Conservation (phyloP, 2,888 invertebrate genomes). For the Acanthopleura granulata region DNA sequence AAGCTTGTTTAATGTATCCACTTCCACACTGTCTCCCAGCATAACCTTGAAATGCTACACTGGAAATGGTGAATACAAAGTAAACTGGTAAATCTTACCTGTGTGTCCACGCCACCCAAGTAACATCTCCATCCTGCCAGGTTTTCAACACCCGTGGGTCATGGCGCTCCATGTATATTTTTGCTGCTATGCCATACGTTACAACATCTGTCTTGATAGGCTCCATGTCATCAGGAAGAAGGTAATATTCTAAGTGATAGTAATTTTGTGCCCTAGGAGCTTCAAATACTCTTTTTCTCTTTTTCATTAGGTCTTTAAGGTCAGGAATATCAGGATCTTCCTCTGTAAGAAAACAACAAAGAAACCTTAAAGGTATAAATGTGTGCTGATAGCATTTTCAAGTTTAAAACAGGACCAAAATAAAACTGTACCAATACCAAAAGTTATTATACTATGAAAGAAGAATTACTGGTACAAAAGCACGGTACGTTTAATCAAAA, state of each 20-base stretch:
- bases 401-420: too few relatives aligned
- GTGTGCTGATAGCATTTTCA: not conserved
- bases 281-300: constrained; percentile 61
- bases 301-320: constrained; percentile 49
- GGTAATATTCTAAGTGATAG: constrained; percentile 66
- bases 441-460: too few relatives aligned
- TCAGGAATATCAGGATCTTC: constrained; percentile 53
- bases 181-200: constrained; percentile 65
- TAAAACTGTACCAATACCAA: too few relatives aligned
- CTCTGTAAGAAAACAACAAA: constrained; percentile 25
- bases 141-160: constrained; percentile 65
- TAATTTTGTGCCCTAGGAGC: constrained; percentile 63
- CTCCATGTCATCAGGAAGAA: constrained; percentile 62
- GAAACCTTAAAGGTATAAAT: not conserved
- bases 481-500: not conserved
- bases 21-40: too few relatives aligned
- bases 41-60: too few relatives aligned
- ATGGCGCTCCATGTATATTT: constrained; percentile 64
- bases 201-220: constrained; percentile 65
- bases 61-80: too few relatives aligned
- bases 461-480: too few relatives aligned
- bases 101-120: constrained; percentile 69
- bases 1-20: too few relatives aligned
- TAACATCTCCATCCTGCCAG: constrained; percentile 66
- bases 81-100: constrained; percentile 42